These are phyloP conservation scores for Cetonia aurata DNA, from an alignment of 2,888 invertebrate genomes.

Conservation along the genomic window DNA sequence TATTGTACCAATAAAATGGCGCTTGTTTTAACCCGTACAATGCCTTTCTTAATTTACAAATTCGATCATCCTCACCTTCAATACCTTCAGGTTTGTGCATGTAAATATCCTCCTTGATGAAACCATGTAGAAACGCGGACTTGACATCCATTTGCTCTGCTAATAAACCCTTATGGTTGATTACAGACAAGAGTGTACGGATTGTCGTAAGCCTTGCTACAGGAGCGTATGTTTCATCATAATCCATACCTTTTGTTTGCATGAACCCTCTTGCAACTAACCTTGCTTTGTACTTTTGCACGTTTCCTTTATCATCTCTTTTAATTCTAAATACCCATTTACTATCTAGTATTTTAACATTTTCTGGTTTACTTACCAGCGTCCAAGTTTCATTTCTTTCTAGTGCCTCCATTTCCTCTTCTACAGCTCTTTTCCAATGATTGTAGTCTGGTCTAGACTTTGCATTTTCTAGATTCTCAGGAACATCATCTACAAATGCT, in stretches of 20 bases:
- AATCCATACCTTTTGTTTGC: constrained; percentile 10
- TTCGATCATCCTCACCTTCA: constrained; percentile 7
- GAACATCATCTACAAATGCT: too few species aligned
- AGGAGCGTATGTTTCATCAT: too few species aligned
- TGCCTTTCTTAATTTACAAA: constrained; percentile 36
- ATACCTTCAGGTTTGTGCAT: constrained; percentile 29
- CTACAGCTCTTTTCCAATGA: too few species aligned
- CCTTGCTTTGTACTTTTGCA: constrained; percentile 33
- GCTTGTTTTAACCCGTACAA: constrained; percentile 36
- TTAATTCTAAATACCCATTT: constrained; percentile 22
- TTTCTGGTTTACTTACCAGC: neutral
- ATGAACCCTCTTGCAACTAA: constrained; percentile 33
- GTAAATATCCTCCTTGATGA: too few species aligned
- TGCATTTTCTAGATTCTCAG: too few species aligned
- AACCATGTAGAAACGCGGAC: too few species aligned
- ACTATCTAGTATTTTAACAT: neutral
- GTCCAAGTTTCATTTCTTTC: too few species aligned
- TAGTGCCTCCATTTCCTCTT: too few species aligned
- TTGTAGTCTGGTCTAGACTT: too few species aligned
- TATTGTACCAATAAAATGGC: constrained; percentile 40
- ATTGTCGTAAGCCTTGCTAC: constrained; percentile 22
- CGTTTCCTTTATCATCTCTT: constrained; percentile 19
- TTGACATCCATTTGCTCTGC: constrained; percentile 31
- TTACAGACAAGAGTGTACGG: constrained; percentile 22
- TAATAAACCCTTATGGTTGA: constrained; percentile 18